Conservation (phyloP, 2,888 invertebrate species). For the Antheraea yamamai region DNA sequence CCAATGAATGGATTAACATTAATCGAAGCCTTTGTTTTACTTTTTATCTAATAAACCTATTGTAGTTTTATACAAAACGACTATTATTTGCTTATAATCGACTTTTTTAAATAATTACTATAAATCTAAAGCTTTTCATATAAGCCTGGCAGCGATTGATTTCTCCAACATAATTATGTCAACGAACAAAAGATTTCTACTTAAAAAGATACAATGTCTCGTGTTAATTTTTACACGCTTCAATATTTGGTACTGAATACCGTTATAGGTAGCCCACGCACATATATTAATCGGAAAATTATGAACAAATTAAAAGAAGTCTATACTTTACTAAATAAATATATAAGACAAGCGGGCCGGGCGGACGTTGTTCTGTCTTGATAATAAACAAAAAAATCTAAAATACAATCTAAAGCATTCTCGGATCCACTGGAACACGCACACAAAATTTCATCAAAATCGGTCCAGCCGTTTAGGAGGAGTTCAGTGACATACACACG, state of each 20-base stretch:
- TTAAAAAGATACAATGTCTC: too few relatives aligned
- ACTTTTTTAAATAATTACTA: not conserved
- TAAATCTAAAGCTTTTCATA: not conserved
- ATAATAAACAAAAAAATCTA: too few relatives aligned
- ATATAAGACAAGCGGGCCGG: too few relatives aligned
- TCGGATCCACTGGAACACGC: too few relatives aligned
- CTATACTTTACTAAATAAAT: too few relatives aligned
- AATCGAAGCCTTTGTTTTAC: constrained; percentile 15
- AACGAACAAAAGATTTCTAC: not conserved
- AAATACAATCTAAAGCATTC: too few relatives aligned
- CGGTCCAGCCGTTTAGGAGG: too few relatives aligned
- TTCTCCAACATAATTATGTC: not conserved
- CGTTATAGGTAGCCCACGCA: not conserved
- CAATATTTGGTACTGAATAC: not conserved
- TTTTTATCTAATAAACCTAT: not conserved
- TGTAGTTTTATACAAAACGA: constrained; percentile 8
- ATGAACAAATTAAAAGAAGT: not conserved
- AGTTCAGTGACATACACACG: too few relatives aligned
- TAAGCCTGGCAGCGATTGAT: not conserved
- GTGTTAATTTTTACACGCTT: not conserved
- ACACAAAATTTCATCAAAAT: too few relatives aligned
- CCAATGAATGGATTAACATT: constrained; percentile 11
- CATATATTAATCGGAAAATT: not conserved
- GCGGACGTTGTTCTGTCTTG: too few relatives aligned
- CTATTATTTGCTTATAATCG: not conserved